A percentile compares a stretch with the other conserved stretches of the same genome.
These are phyloP conservation scores for Siniperca obscura DNA, from an alignment of 2,797 vertebrate species.

Conservation along the genomic window DNA sequence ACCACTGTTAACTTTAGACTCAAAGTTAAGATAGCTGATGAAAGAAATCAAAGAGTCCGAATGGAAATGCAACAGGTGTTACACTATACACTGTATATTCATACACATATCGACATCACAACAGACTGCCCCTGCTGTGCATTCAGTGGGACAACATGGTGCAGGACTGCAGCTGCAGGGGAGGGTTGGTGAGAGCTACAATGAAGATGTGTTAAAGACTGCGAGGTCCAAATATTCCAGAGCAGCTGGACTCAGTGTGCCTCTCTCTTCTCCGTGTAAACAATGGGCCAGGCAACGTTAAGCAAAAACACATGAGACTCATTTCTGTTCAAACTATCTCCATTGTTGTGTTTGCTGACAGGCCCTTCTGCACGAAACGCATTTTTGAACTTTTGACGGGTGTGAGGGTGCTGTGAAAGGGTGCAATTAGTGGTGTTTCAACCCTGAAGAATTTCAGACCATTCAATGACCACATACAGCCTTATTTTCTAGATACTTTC, in stretches of 20 bases:
- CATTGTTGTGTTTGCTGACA: constrained; percentile 59
- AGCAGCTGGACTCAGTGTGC: constrained; percentile 80
- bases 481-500: not conserved
- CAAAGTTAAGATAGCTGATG: not conserved
- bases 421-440: constrained; percentile 48
- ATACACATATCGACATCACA: constrained; percentile 14
- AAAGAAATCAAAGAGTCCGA: not conserved
- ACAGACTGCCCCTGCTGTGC: constrained; percentile 35
- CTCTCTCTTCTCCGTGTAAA: constrained; percentile 70
- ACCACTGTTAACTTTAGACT: not conserved
- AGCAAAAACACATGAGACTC: constrained; percentile 75
- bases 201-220: constrained; percentile 61
- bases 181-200: constrained; percentile 32
- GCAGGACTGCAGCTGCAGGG: constrained; percentile 62
- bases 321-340: constrained; percentile 50
- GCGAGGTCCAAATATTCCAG: constrained; percentile 57
- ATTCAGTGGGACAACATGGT: constrained; percentile 41
- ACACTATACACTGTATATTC: not conserved
- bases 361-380: constrained; percentile 44
- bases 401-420: constrained; percentile 39
- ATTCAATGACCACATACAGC: not conserved
- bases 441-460: constrained; percentile 18
- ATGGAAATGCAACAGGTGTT: constrained; percentile 11
- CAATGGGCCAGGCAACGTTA: constrained; percentile 64
- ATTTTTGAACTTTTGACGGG: constrained; percentile 26